Base-by-base conservation (phyloP, 1,140 invertebrate species). In the Maconellicoccus hirsutus region DNA sequence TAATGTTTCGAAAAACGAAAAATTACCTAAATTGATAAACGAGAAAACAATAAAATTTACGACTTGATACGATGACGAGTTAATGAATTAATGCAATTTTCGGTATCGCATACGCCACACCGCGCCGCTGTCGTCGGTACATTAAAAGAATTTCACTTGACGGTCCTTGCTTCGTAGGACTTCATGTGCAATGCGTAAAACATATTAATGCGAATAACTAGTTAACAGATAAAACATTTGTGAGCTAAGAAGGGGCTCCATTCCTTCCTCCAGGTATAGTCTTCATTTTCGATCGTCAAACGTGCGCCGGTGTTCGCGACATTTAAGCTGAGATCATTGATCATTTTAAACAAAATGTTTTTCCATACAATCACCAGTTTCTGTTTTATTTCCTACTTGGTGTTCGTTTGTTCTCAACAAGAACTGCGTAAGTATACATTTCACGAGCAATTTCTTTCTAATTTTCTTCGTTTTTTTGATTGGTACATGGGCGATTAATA, bases 161-260 rank as follows among this genome's bases (percentile, higher is more conserved):
- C 61, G 25, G 61, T 66, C 22, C 61, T 66, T 66, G 61, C 61
- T 10, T 6, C 25, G 25, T 66, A 66, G 61, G 61, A 66, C 61
- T 66, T 66, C 2, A 66, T 66, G 25, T 66, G 61, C 22, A 66
- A 66, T 66, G 10, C 25, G 61, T 66, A 25, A 66, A 25, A 66
- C 22, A 66, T 66, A 52, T 52, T 52, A 52, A 52, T 52, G 42
- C 42, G 42, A 52, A 52, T 52, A 66, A 66, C 61, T 66, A 26
- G 61, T 66, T 66, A 66, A 66, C 61, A 14, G 22, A 25, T 23
- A 25, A 66, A 22, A 23, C 21, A 26, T 25, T 25, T 16, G 25
- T 66, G 21, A 26, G 25, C 61, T 66, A 19, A 66, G 61, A 66
- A 66, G 61, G 61, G 61, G 22, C 7, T 66, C 19, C n/a, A 8